These are phyloP conservation scores for Apamea monoglypha DNA, from an alignment of 2,888 invertebrate genomes.

Conservation along the genomic window DNA sequence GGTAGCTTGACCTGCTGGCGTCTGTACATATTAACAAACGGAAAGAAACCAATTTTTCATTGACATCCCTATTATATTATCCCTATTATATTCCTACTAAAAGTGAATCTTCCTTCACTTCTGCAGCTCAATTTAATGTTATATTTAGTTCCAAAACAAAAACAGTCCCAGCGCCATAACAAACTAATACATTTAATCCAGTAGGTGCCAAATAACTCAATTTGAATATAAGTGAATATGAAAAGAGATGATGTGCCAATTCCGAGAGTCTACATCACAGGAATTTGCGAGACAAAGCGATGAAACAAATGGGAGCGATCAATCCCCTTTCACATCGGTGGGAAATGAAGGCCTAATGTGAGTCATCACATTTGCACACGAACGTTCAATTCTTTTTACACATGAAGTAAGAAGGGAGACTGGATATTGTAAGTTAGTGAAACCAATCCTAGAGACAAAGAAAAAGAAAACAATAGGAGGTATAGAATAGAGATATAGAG, in stretches of 20 bases:
- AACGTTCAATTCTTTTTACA: constrained; percentile 77
- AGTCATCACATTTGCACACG: constrained; percentile 88
- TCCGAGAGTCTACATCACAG: constrained; percentile 54
- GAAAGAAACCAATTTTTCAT: neutral
- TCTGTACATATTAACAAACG: neutral
- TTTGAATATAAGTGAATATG: constrained; percentile 70
- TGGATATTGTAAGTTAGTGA: constrained; percentile 4
- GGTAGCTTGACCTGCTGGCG: too few relatives aligned
- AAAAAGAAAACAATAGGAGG: neutral
- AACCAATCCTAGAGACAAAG: too few relatives aligned
- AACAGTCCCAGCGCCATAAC: constrained; percentile 1
- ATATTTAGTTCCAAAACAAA: neutral
- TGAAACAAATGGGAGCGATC: constrained; percentile 83
- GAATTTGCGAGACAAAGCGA: constrained; percentile 70
- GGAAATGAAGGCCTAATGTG: constrained; percentile 86
- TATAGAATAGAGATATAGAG: too few relatives aligned
- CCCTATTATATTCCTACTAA: neutral
- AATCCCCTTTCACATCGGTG: constrained; percentile 77
- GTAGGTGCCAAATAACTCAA: constrained; percentile 66
- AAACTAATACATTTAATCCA: constrained; percentile 38
- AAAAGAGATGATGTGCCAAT: constrained; percentile 69
- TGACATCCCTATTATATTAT: neutral
- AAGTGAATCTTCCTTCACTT: neutral
- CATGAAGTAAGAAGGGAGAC: constrained; percentile 46
- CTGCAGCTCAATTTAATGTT: neutral